Conservation (phyloP, 2,797 vertebrate species). For the Poecilia wingei region DNA sequence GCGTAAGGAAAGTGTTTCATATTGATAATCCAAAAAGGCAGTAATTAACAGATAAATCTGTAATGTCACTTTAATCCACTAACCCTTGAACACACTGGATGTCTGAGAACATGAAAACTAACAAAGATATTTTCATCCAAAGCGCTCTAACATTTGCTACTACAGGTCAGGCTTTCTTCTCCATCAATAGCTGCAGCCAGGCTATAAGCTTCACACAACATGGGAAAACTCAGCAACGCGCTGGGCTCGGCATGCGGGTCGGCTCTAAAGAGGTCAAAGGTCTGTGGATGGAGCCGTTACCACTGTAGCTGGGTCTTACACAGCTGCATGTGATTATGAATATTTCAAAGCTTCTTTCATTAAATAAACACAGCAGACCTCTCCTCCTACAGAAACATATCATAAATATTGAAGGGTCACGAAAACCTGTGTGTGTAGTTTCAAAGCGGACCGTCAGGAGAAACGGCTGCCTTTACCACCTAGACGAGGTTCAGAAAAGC, state of each 20-base stretch:
- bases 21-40: background rate
- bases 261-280: conserved; percentile 21
- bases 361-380: conserved; percentile 73
- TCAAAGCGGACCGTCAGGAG: conserved; percentile 26
- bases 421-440: conserved; percentile 46
- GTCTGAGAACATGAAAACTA: background rate
- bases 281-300: conserved; percentile 33
- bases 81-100: background rate
- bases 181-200: background rate
- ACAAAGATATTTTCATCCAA: background rate
- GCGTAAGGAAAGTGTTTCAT: background rate
- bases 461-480: conserved; percentile 24
- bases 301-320: conserved; percentile 31
- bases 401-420: conserved; percentile 69
- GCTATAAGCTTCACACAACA: background rate
- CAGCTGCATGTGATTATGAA: conserved; percentile 69
- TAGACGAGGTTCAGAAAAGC: conserved; percentile 38
- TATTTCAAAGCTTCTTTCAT: conserved; percentile 76
- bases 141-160: background rate
- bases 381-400: conserved; percentile 51
- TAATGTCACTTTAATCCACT: background rate
- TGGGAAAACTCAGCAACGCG: background rate
- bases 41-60: background rate
- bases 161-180: background rate
- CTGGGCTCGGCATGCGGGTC: background rate